Evolutionary conservation across 53 echinoderm and acorn worm species (phyloP), one percentile per base, ranked within the genome.

Genomic region (Stichopus horrens): DNA sequence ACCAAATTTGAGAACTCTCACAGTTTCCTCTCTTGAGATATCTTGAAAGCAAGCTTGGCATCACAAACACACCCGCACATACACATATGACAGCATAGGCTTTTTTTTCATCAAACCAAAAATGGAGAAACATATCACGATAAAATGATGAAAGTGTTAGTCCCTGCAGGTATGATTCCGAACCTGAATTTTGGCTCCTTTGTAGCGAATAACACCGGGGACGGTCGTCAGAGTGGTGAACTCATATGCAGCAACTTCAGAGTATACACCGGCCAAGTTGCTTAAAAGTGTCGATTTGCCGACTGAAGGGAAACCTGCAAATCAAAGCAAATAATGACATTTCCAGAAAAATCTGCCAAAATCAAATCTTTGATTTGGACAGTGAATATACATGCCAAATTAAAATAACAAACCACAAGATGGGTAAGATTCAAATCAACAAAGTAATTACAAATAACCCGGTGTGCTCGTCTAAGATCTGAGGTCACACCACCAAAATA

Each of bases 171-270:
- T 13, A 13, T 63, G 37, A 16, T 19, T 76, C 53, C 65, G 23
- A 88, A 99, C 99, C 94, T 99, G 99, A 60, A 96, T 93, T 92
- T 99, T 99, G 5, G 99, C 99, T n/a, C 99, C 99, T 87, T 99
- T 99, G 89, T 96, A 99, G 83, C 99, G 79, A 86, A 99, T 99
- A 63, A 99, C 99, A 22, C 99, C 99, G 77, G 99, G 99, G 18
- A 99, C 99, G 0, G 99, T 99, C 77, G 96, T 99, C 6, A 99
- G 93, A 13, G 96, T 99, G 9, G 99, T 99, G 90, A 99, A 99
- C 76, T 99, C 99, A 76, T 99, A 99, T 53, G 99, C 96, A 54
- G 99, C 99, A 7, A 99, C 94, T 88, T 99, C 99, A 63, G 99
- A 99, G 85, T 99, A 99, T 16, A 99, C 99, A 23, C 99, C 99